Conservation (phyloP, 2,888 invertebrate genomes). For the Mantis religiosa region DNA sequence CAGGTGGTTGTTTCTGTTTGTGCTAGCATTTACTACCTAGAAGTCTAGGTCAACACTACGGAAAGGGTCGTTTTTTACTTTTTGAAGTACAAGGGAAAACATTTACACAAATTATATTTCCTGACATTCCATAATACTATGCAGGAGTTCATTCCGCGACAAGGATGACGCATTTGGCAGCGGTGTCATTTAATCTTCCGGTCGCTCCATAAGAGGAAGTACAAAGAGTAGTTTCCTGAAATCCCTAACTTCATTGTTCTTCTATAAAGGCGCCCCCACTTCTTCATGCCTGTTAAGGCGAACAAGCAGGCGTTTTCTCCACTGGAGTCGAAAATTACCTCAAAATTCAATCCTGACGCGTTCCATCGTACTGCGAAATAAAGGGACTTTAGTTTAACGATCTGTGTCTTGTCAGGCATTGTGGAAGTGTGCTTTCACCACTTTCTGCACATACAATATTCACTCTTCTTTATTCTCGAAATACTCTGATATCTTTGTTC, state of each 20-base stretch:
- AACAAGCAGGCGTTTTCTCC: not conserved
- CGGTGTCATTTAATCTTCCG: not conserved
- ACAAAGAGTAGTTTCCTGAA: not conserved
- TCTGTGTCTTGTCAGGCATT: not conserved
- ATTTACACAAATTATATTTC: too few relatives aligned
- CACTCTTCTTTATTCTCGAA: too few relatives aligned
- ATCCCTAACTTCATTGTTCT: conserved; percentile 11
- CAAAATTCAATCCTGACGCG: conserved; percentile 1
- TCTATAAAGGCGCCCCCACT: not conserved
- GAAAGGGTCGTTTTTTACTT: too few relatives aligned
- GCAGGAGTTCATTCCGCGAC: too few relatives aligned
- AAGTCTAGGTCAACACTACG: too few relatives aligned
- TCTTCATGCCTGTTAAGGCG: not conserved
- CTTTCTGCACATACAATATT: too few relatives aligned
- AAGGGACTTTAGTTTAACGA: not conserved
- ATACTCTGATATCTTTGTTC: too few relatives aligned
- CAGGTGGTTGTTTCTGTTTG: too few relatives aligned
- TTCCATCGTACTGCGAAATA: not conserved
- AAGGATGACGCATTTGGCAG: not conserved
- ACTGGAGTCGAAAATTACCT: conserved; percentile 4
- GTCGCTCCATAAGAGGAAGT: not conserved
- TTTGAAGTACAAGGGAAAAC: too few relatives aligned
- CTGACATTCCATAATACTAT: too few relatives aligned
- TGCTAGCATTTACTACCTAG: too few relatives aligned
- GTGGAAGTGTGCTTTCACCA: too few relatives aligned